Conservation (phyloP, 2,113 vertebrate species). For the Cavia aperea region DNA sequence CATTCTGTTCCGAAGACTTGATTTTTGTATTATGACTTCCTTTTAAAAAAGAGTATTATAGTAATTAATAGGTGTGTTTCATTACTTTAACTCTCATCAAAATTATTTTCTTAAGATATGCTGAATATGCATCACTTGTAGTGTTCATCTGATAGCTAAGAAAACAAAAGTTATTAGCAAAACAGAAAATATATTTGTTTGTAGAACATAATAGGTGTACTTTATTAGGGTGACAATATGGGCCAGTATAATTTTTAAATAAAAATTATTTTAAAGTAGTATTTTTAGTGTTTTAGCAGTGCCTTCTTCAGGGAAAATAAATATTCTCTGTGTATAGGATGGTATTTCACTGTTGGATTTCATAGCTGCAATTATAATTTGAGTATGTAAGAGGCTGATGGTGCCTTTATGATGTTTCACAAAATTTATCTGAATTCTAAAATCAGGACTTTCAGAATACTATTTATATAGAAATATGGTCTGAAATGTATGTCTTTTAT, state of each 20-base stretch:
- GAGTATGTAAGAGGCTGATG: neutral
- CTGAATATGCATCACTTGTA: constrained; percentile 3
- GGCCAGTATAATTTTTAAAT: neutral
- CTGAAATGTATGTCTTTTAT: neutral
- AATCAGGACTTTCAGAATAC: neutral
- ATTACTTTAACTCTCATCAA: neutral
- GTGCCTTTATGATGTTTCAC: neutral
- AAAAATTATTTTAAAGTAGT: neutral
- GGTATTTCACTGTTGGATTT: neutral
- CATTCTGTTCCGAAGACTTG: neutral
- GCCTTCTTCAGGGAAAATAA: neutral
- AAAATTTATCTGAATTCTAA: neutral
- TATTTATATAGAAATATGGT: neutral
- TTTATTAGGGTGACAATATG: neutral
- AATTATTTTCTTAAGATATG: neutral
- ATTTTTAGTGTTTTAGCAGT: neutral
- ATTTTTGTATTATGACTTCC: neutral
- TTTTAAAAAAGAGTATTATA: neutral
- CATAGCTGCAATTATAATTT: neutral
- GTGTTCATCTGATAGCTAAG: neutral
- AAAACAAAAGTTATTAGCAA: neutral
- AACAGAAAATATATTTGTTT: neutral
- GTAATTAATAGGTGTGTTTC: neutral
- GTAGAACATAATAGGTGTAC: neutral
- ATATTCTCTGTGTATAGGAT: neutral